phyloP scores from a whole-genome alignment of 2,888 invertebrate genomes.

The Teinopalpus imperialis region DNA sequence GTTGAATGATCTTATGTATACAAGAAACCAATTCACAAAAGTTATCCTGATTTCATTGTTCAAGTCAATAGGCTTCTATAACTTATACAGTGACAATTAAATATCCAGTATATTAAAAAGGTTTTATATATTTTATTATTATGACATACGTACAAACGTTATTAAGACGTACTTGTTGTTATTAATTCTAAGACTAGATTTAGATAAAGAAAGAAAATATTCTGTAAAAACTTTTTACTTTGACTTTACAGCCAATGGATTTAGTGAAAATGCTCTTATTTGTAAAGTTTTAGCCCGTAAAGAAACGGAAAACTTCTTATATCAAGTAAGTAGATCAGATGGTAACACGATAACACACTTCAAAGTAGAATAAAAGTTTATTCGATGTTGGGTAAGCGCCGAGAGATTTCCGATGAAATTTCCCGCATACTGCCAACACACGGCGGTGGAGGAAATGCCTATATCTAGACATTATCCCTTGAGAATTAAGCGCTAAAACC shows the following conservation, averaged over 20 bases:
- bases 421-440: constrained; percentile 46
- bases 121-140: no score
- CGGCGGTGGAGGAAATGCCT: constrained; percentile 48
- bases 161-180: no score
- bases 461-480: constrained; percentile 47
- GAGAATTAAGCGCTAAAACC: constrained; percentile 37
- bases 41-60: no score
- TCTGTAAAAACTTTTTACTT: background rate
- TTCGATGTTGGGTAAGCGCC: constrained; percentile 42
- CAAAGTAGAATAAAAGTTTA: constrained; percentile 43
- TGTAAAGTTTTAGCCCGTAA: constrained; percentile 1
- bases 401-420: constrained; percentile 57
- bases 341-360: constrained; percentile 32
- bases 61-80: no score
- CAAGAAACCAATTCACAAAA: no score
- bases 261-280: constrained; percentile 9
- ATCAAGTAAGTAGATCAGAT: constrained; percentile 26
- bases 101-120: no score
- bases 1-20: no score
- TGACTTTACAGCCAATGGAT: constrained; percentile 3
- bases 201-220: no score
- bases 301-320: constrained; percentile 19
- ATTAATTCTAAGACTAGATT: no score
- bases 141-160: no score
- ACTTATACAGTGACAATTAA: no score